phyloP scores from a whole-genome alignment of 2,113 vertebrate genomes.

The Lophochroa leadbeateri region DNA sequence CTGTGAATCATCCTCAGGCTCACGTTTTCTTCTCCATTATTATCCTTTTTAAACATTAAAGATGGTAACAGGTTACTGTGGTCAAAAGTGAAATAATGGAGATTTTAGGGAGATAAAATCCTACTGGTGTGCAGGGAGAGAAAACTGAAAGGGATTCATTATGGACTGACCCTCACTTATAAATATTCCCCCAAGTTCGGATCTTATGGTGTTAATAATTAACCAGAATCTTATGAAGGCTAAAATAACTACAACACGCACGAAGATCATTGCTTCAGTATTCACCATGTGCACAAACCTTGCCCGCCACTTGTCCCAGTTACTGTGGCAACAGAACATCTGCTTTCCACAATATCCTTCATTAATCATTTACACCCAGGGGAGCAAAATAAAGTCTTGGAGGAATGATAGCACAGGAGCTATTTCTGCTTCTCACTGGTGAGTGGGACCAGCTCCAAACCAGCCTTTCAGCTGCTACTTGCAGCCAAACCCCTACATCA shows the following conservation, averaged over 20 bases:
- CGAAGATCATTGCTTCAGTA: not conserved
- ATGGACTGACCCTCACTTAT: not conserved
- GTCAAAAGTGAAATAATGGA: not conserved
- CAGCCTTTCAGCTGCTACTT: not conserved
- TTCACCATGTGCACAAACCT: slow-evolving; percentile 28
- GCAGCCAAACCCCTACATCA: not conserved
- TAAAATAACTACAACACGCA: not conserved
- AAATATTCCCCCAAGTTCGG: slow-evolving; percentile 3
- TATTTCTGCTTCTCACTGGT: not conserved
- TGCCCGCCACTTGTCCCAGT: slow-evolving; percentile 1
- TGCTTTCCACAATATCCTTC: slow-evolving; percentile 47
- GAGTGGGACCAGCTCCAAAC: not conserved
- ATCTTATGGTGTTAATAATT: slow-evolving; percentile 52
- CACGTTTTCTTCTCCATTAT: not conserved
- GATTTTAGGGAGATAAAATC: not conserved
- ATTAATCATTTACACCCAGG: slow-evolving; percentile 61
- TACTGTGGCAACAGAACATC: slow-evolving; percentile 60
- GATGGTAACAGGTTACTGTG: not conserved
- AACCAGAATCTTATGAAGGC: slow-evolving; percentile 24
- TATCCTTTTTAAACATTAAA: slow-evolving; percentile 29
- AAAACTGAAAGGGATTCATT: slow-evolving; percentile 9
- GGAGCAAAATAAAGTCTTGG: not conserved
- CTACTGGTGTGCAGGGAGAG: not conserved
- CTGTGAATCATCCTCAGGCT: not conserved
- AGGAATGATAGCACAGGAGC: not conserved